Evolutionary conservation across 2,797 vertebrate genomes (phyloP).

Genomic region (Neomorphus geoffroyi): DNA sequence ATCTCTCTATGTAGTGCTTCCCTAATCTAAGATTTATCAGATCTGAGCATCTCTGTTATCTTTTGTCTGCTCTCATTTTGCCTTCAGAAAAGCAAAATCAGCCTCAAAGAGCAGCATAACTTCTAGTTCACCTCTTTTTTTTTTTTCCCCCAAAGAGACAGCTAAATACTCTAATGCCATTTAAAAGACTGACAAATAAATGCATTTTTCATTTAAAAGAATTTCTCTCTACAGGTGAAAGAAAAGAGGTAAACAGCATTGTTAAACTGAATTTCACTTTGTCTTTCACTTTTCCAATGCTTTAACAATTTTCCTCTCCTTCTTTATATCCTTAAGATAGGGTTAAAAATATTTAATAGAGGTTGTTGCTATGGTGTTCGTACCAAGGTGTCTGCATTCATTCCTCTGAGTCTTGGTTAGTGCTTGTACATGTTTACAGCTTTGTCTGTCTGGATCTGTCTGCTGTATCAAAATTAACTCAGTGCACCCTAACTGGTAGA

Average conservation of each 20-base stretch:
- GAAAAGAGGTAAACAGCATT: not conserved
- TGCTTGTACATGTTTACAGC: not conserved
- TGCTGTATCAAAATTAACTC: not conserved
- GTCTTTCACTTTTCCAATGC: not conserved
- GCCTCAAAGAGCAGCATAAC: not conserved
- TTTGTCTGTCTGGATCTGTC: slow-evolving; percentile 5
- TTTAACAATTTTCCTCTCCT: not conserved
- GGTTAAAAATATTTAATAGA: not conserved
- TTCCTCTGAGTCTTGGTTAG: not conserved
- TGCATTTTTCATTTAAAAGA: not conserved
- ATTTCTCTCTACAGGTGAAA: not conserved
- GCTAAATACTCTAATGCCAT: not conserved
- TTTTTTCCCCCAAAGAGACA: not conserved
- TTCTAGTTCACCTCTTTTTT: not conserved
- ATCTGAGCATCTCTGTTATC: not conserved
- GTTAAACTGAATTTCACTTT: not conserved
- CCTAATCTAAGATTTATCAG: not conserved
- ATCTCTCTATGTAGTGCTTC: not conserved
- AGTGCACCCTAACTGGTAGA: not conserved
- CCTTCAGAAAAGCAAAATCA: not conserved
- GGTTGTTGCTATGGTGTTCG: slow-evolving; percentile 45
- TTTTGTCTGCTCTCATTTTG: not conserved
- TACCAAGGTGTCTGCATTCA: not conserved
- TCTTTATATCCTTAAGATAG: not conserved
- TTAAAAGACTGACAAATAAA: not conserved